Base-by-base conservation (phyloP, 2,797 vertebrate genomes). In the Malurus splendens region DNA sequence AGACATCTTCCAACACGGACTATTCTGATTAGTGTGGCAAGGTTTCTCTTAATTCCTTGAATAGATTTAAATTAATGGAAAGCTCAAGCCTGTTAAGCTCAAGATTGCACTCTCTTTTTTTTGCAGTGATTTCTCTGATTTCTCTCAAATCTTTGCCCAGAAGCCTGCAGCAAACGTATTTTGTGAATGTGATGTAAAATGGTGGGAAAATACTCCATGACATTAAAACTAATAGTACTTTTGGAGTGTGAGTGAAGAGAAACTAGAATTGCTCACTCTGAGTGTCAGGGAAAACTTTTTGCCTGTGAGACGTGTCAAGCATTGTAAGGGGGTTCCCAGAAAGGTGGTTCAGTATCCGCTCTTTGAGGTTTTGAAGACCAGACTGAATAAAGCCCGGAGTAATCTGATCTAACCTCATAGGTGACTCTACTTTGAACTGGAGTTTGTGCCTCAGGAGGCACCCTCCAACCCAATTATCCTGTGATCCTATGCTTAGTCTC, bases 21-120 rank as follows among this genome's bases (percentile, higher is more conserved):
- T 64, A 14, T 65, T 83, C 71, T 82, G 56, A 67, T 67, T 64
- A 25, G 50, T 7, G 32, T 57, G 78, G 75, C 45, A 76, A 78
- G 60, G 61, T 90, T 83, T 93, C 57, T 88, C 48, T 73, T 76
- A 87, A 59, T 86, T 87, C 74, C 74, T 70, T 54, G 52, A 66
- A 62, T 71, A 36, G 67, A 67, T 82, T 89, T 70, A 65, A 89
- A 79, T 73, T 39, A 84, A 57, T 71, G 60, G 86, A 77, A 86
- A 57, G 32, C 48, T 90, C 48, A 78, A 89, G 41, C 65, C 42
- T 82, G 6, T 87, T 85, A 84, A 62, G 28, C n/a, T 80, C 22
- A 60, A 74, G 78, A 59, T 56, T 67, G 45, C 38, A 62, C 32
- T 86, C 36, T 36, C 4, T 76, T 78, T 77, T 77, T 80, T 70